A percentile compares a stretch with the other conserved stretches of the same genome.
phyloP scores from a whole-genome alignment of 2,113 vertebrate species.

The Nibea albiflora region DNA sequence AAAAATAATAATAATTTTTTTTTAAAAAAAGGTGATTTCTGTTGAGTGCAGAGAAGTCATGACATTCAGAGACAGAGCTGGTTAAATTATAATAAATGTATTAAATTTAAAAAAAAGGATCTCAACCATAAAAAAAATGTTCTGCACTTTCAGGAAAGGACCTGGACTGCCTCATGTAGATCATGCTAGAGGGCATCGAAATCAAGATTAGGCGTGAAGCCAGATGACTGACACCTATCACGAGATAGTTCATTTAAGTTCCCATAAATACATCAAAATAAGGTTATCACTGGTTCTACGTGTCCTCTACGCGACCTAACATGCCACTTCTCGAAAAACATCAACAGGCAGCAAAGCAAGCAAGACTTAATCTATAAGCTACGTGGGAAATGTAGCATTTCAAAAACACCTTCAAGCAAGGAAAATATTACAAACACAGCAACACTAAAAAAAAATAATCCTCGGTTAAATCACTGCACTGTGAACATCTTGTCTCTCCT shows the following conservation, averaged over 20 bases:
- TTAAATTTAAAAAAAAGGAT: background rate
- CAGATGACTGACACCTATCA: background rate
- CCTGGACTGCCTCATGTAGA: background rate
- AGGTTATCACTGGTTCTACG: background rate
- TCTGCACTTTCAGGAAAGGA: too few species aligned
- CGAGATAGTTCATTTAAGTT: background rate
- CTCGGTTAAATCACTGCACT: background rate
- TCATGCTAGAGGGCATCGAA: background rate
- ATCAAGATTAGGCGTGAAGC: background rate
- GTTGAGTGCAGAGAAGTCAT: background rate
- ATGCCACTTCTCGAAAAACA: background rate
- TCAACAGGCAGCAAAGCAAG: background rate
- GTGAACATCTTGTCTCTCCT: background rate
- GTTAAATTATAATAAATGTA: background rate
- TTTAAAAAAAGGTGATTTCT: background rate
- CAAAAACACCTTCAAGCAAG: background rate
- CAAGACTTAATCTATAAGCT: constrained; percentile 1
- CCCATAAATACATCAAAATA: background rate
- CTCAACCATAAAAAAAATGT: background rate
- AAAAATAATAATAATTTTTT: too few species aligned
- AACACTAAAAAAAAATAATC: background rate
- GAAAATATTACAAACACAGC: background rate
- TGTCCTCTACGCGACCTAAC: background rate
- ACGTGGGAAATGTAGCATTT: background rate
- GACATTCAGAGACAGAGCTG: background rate